phyloP scores from a whole-genome alignment of 2,797 vertebrate species.

The Dicrostonyx torquatus region DNA sequence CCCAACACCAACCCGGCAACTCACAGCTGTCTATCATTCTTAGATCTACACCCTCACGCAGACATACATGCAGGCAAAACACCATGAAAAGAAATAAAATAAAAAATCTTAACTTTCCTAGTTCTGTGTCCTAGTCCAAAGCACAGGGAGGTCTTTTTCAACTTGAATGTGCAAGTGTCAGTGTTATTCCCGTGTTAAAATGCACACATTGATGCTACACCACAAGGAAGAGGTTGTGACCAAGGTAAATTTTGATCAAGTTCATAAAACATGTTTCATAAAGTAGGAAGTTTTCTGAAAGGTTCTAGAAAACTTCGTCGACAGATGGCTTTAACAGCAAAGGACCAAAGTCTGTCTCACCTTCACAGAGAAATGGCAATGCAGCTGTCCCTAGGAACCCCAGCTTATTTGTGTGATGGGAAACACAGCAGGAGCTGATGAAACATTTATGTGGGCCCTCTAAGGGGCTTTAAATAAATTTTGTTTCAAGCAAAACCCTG shows the following conservation, averaged over 20 bases:
- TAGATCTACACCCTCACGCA: no score
- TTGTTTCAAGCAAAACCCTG: not conserved
- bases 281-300: not conserved
- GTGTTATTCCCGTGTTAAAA: not conserved
- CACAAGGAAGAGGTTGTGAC: not conserved
- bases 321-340: conserved; percentile 12
- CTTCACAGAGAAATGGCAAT: not conserved
- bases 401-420: not conserved
- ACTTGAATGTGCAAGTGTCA: not conserved
- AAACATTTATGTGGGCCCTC: conserved; percentile 40
- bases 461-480: not conserved
- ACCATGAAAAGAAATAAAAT: no score
- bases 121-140: no score
- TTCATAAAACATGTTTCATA: conserved; percentile 3
- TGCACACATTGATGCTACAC: not conserved
- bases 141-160: not conserved
- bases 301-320: not conserved
- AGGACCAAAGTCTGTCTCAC: not conserved
- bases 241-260: conserved; percentile 3
- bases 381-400: not conserved
- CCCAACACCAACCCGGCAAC: no score
- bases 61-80: no score
- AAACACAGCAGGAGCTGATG: conserved; percentile 17
- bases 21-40: no score
- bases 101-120: no score